Conservation (phyloP, 2,888 invertebrate species). For the Strigamia transsilvanica region DNA sequence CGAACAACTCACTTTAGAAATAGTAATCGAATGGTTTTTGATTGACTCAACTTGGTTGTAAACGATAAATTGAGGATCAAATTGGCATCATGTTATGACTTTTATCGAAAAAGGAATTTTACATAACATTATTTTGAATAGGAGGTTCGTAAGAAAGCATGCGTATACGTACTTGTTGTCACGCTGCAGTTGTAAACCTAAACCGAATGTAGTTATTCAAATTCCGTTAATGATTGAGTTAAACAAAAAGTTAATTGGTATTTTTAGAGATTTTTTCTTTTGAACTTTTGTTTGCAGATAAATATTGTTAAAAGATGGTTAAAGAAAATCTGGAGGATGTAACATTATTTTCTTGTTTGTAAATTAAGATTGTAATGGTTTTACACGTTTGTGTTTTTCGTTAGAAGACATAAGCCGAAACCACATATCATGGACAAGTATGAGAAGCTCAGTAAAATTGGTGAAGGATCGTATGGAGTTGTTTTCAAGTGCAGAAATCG, state of each 20-base stretch:
- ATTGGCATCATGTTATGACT: neutral
- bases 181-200: neutral
- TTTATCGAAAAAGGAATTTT: neutral
- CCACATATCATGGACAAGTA: constrained; percentile 67
- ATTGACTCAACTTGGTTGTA: neutral
- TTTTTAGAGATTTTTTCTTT: neutral
- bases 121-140: neutral
- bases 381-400: constrained; percentile 6
- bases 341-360: too few relatives aligned
- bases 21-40: constrained; percentile 15
- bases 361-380: neutral
- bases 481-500: constrained; percentile 96
- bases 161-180: neutral
- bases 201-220: neutral
- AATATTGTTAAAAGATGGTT: neutral
- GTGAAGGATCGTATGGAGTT: constrained; percentile 94
- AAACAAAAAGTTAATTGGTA: too few relatives aligned
- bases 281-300: neutral
- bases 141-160: neutral
- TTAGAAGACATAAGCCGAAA: constrained; percentile 55
- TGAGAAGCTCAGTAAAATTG: constrained; percentile 91
- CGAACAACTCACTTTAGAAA: neutral
- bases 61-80: neutral
- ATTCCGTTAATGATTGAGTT: too few relatives aligned
- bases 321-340: neutral